These are phyloP conservation scores for Polyommatus icarus DNA, from an alignment of 2,888 invertebrate genomes.

Conservation along the genomic window DNA sequence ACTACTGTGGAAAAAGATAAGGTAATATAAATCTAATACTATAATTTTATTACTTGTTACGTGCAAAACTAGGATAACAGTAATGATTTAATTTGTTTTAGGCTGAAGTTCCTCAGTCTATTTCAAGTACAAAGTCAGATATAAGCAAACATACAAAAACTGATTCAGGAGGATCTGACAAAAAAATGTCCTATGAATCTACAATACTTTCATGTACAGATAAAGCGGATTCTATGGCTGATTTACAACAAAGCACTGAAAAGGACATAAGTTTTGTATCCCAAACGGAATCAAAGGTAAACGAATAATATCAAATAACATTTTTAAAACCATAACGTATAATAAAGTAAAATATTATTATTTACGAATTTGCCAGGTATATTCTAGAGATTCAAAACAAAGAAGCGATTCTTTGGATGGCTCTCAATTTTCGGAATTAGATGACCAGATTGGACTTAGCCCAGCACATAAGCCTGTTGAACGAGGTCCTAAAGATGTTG, in stretches of 20 bases:
- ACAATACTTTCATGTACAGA: constrained; percentile 64
- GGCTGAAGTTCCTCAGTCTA: constrained; percentile 63
- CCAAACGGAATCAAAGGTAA: constrained; percentile 76
- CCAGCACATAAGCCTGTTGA: constrained; percentile 60
- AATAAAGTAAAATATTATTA: neutral
- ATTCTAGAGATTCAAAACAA: constrained; percentile 74
- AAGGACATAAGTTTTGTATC: constrained; percentile 74
- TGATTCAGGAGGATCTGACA: constrained; percentile 70
- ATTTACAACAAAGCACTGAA: constrained; percentile 73
- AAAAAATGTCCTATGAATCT: constrained; percentile 68
- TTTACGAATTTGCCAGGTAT: constrained; percentile 52
- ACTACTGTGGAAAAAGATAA: constrained; percentile 57
- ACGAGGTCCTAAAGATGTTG: constrained; percentile 51
- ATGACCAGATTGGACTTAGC: constrained; percentile 71
- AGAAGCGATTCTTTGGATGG: constrained; percentile 76
- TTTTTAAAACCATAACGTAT: neutral
- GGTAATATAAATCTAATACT: constrained; percentile 47
- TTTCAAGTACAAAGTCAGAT: constrained; percentile 67
- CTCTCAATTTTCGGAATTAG: constrained; percentile 75
- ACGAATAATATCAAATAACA: constrained; percentile 6
- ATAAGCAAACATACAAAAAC: constrained; percentile 70
- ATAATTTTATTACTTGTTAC: neutral
- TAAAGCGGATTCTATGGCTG: constrained; percentile 71
- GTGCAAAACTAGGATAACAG: neutral
- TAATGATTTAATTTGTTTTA: constrained; percentile 47